Conservation (phyloP, 2,113 vertebrate species). For the human region GRCh38 chr7:144076501-144077000, state of each 20-base stretch:
- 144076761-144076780: background rate
- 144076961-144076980: background rate
- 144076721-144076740: background rate
- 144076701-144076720: background rate
- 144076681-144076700: background rate
- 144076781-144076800: background rate
- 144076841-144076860: background rate
- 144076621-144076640: background rate
- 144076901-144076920: background rate
- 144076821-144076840: background rate
- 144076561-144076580: background rate
- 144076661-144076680: background rate
- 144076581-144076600: background rate
- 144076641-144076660: background rate
- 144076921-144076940: background rate
- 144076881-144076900: background rate
- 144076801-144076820: background rate
- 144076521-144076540: background rate
- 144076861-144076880: background rate
- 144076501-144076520: background rate
- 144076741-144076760: background rate
- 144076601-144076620: background rate
- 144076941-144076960: background rate
- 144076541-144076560: background rate
- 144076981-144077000: background rate